Conservation (phyloP, 2,888 invertebrate species). For the Drosophila melanocephala region DNA sequence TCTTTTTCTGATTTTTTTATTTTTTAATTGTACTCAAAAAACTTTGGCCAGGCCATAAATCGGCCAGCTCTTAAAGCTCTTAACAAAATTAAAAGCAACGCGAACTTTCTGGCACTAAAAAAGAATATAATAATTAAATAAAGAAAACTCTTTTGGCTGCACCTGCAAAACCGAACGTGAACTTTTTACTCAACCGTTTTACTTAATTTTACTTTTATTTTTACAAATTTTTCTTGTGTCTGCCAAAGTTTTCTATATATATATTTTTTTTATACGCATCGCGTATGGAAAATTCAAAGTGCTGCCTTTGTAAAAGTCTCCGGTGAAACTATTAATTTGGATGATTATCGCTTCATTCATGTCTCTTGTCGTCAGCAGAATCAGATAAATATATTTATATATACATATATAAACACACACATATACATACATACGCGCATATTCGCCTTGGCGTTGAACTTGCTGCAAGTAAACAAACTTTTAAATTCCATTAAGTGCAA, state of each 20-base stretch:
- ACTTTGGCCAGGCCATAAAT: conserved; percentile 63
- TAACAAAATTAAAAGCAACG: conserved; percentile 74
- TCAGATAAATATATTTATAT: conserved; percentile 10
- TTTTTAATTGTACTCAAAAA: conserved; percentile 39
- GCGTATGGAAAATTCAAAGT: conserved; percentile 38
- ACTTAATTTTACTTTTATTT: conserved; percentile 19
- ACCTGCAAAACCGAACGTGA: conserved; percentile 52
- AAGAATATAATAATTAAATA: conserved; percentile 73
- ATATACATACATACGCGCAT: conserved; percentile 1
- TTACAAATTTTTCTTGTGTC: conserved; percentile 8
- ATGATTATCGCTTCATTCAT: conserved; percentile 82
- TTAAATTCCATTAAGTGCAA: conserved; percentile 84
- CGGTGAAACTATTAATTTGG: conserved; percentile 79
- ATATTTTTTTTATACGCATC: conserved; percentile 16
- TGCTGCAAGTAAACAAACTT: conserved; percentile 79
- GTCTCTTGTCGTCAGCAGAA: conserved; percentile 59
- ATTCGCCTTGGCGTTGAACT: conserved; percentile 29
- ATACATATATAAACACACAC: not conserved
- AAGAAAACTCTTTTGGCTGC: conserved; percentile 61
- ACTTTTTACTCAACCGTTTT: conserved; percentile 18
- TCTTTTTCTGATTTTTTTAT: conserved; percentile 8
- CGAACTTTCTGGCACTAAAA: conserved; percentile 41
- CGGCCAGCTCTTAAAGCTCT: conserved; percentile 54
- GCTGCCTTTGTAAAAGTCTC: conserved; percentile 30
- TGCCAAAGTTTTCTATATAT: conserved; percentile 43